Conservation (phyloP, 64 coral and sea anemone genomes). For the Porites lutea region DNA sequence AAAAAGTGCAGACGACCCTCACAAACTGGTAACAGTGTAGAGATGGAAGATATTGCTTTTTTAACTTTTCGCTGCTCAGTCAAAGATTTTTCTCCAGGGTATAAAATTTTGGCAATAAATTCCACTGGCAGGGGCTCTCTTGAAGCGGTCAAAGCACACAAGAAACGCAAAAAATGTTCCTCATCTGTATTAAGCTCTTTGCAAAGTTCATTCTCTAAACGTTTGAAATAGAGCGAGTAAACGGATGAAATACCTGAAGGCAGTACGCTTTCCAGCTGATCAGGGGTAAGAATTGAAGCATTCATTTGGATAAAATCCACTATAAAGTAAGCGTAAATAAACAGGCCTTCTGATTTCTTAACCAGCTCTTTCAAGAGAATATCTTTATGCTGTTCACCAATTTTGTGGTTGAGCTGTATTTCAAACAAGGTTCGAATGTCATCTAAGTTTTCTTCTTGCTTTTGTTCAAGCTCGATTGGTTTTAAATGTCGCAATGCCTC, state of each 20-base stretch:
- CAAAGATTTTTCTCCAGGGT: background rate
- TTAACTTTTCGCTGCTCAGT: background rate
- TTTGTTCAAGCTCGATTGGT: background rate
- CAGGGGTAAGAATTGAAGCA: background rate
- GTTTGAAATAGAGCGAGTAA: conserved; percentile 39
- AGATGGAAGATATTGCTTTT: background rate
- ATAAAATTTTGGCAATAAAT: conserved; percentile 7
- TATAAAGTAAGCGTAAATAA: conserved; percentile 29
- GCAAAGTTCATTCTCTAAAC: background rate
- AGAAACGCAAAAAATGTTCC: conserved; percentile 30
- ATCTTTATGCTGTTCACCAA: background rate
- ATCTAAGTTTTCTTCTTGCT: background rate
- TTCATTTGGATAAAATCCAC: background rate
- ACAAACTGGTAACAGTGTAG: background rate
- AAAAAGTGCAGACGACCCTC: conserved; percentile 20
- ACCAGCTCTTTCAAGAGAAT: background rate
- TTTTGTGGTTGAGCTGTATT: background rate
- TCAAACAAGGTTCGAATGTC: conserved; percentile 9
- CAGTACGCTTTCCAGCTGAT: background rate
- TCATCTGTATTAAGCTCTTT: background rate
- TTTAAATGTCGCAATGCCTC: background rate
- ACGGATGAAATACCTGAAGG: background rate
- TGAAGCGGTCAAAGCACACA: conserved; percentile 19
- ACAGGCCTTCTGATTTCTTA: conserved; percentile 20
- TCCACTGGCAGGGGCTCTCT: conserved; percentile 11